Conservation (phyloP, 30 jellyfish, hydroid and myxozoan species). For the Chironex yamaguchii region DNA sequence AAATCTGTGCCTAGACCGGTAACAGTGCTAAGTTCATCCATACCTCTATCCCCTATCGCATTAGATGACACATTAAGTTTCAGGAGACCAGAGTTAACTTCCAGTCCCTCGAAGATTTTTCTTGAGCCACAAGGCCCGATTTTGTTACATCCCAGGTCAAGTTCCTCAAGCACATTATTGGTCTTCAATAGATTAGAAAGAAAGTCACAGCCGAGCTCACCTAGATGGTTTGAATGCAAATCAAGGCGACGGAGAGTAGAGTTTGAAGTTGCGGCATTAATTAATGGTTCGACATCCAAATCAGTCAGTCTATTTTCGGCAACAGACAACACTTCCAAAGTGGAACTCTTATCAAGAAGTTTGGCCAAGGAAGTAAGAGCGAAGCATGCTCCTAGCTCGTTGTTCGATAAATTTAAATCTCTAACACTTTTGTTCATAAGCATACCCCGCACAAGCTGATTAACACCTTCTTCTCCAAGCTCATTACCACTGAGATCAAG, state of each 20-base stretch:
- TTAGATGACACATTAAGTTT: not conserved
- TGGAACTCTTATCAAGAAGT: not conserved
- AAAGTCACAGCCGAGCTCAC: not conserved
- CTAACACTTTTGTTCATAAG: not conserved
- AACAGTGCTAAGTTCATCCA: not conserved
- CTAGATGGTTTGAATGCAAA: not conserved
- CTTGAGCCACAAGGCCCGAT: not conserved
- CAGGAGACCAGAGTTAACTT: not conserved
- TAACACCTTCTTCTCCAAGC: not conserved
- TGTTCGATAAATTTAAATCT: not conserved
- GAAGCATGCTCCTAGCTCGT: not conserved
- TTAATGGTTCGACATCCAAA: not conserved
- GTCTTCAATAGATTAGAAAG: not conserved
- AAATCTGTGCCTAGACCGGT: not conserved
- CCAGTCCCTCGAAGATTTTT: not conserved
- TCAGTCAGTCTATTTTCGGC: not conserved
- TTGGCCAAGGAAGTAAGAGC: not conserved
- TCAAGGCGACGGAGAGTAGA: not conserved
- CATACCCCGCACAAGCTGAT: not conserved
- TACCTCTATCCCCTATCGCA: not conserved
- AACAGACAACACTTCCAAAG: not conserved
- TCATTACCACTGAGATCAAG: not conserved
- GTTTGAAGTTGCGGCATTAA: not conserved
- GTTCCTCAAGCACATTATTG: not conserved
- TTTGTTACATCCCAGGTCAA: not conserved